These are phyloP conservation scores for Catajapyx aquilonaris DNA, from an alignment of 1,140 invertebrate genomes.

Conservation along the genomic window DNA sequence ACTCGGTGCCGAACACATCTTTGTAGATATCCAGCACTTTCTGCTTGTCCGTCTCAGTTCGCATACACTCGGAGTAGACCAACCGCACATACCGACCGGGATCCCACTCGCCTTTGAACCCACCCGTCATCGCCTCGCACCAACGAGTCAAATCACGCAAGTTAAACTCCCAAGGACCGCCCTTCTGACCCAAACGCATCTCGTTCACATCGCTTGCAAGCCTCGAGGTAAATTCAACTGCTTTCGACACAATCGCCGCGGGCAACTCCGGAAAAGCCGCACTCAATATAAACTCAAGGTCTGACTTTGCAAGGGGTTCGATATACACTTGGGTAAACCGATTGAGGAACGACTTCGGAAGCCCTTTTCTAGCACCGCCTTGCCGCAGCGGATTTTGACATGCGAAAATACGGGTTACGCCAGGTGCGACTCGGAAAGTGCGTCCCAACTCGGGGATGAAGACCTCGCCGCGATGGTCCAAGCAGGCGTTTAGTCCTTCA, in stretches of 20 bases:
- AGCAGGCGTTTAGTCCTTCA: slow-evolving; percentile 93
- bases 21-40: slow-evolving; percentile 19
- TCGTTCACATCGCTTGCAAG: background rate
- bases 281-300: slow-evolving; percentile 4
- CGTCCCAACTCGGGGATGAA: slow-evolving; percentile 85
- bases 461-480: slow-evolving; percentile 92
- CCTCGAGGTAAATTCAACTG: background rate
- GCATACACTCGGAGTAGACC: slow-evolving; percentile 63
- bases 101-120: slow-evolving; percentile 41
- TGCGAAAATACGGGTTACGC: slow-evolving; percentile 70
- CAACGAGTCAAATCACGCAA: slow-evolving; percentile 83
- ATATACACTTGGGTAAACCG: slow-evolving; percentile 78
- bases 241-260: background rate
- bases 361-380: slow-evolving; percentile 81
- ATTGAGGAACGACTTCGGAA: slow-evolving; percentile 94
- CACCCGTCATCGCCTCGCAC: slow-evolving; percentile 55
- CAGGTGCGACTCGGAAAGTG: slow-evolving; percentile 51
- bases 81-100: slow-evolving; percentile 46
- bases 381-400: slow-evolving; percentile 96
- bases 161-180: slow-evolving; percentile 93
- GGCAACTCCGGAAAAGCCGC: background rate
- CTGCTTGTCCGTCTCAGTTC: slow-evolving; percentile 43
- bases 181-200: slow-evolving; percentile 23
- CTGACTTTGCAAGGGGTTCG: background rate
- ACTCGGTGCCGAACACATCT: background rate